Base-by-base conservation (phyloP, 1,140 invertebrate genomes). In the Mya arenaria region DNA sequence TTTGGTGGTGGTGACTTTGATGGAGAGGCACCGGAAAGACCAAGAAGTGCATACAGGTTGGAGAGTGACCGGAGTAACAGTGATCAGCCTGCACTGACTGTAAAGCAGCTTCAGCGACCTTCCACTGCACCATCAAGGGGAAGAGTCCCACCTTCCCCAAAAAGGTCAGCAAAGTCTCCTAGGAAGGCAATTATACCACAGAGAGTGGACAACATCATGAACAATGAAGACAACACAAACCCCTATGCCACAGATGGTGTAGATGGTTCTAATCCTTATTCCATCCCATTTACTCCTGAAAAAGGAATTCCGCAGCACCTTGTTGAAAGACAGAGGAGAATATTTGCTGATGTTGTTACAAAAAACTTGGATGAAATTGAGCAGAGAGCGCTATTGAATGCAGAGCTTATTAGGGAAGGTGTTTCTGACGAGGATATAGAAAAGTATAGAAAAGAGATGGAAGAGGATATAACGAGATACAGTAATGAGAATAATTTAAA, bases 231-330 rank as follows among this genome's bases (percentile, higher is more conserved):
- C 36, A 62, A 78, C 25, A 52, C 81, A n/a, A 89, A 88, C 81
- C 84, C 86, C 1, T 90, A 85, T 56, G 62, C 68, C 52, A 37
- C n/a, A n/a, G n/a, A n/a, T n/a, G n/a, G n/a, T n/a, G n/a, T n/a
- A n/a, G 71, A 85, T 41, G 60, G 77, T 25, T 52, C 81, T 25
- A 89, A 88, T 82, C 84, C 86, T 1, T 90, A 85, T 56, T 63
- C 68, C 52, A 37, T 90, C 19, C 89, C 89, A 1, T 90, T 89
- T 69, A 73, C 87, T 8, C 72, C 82, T n/a, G 84, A 87, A 13
- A 36, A 82, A 44, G 87, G 89, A 4, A 83, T 84, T 15, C 88
- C 88, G 1, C 72, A 75, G 32, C 84, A 89, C 82, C 84, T 89
- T 3, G 84, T 78, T 48, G 68, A 68, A 23, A 84, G 62, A 37